Conservation (phyloP, 2,797 vertebrate genomes). For the Crypturellus tataupa region DNA sequence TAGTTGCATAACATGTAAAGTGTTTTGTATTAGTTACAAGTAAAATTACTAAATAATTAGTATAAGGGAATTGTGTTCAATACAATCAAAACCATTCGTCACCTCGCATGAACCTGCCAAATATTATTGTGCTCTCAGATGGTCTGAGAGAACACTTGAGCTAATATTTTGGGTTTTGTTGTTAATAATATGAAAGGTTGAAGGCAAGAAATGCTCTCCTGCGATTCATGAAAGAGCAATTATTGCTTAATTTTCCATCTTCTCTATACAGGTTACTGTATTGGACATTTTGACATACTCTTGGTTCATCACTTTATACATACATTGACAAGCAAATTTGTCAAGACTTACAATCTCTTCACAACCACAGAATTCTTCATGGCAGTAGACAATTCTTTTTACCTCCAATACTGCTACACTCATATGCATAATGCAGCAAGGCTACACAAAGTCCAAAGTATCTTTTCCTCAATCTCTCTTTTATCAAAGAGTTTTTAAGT, state of each 20-base stretch:
- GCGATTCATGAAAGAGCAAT: background rate
- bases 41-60: background rate
- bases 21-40: background rate
- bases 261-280: background rate
- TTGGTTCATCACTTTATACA: background rate
- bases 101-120: background rate
- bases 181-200: background rate
- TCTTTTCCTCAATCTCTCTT: background rate
- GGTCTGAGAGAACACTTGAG: background rate
- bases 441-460: background rate
- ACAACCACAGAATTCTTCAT: background rate
- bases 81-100: background rate
- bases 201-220: background rate
- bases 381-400: background rate
- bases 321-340: background rate
- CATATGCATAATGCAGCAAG: background rate
- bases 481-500: background rate
- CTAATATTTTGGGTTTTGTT: background rate
- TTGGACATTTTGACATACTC: background rate
- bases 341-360: background rate
- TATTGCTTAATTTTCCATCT: background rate
- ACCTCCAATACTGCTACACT: background rate
- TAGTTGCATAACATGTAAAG: background rate
- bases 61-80: background rate
- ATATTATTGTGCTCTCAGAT: background rate